Percentiles rank a stretch among this genome's conserved stretches.
phyloP scores from a whole-genome alignment of 1,140 invertebrate species.

The Zelostemma sp. region DNA sequence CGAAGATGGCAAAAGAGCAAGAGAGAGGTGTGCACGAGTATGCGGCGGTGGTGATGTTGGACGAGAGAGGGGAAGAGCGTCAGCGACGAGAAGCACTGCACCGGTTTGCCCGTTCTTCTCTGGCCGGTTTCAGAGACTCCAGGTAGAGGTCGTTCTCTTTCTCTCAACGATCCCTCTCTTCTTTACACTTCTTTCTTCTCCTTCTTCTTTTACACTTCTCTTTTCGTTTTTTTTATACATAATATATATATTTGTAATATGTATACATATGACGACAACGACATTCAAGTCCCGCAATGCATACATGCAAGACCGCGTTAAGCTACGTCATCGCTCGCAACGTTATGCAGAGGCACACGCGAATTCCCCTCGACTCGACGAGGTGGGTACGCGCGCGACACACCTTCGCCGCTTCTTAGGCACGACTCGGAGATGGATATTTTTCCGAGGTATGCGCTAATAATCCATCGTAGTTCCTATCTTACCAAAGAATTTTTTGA shows the following conservation, averaged over 20 bases:
- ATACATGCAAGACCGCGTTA: too few relatives aligned
- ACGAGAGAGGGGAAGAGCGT: conserved; percentile 31
- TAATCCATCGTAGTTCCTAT: conserved; percentile 19
- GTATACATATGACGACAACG: conserved; percentile 19
- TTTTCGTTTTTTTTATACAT: conserved; percentile 11
- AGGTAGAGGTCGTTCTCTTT: conserved; percentile 51
- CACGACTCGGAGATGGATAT: conserved; percentile 9
- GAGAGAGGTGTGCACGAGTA: too few relatives aligned
- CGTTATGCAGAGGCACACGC: conserved; percentile 24
- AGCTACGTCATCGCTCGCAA: conserved; percentile 4
- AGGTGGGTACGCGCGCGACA: conserved; percentile 25
- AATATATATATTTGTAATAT: too few relatives aligned
- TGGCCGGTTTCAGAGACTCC: conserved; percentile 49
- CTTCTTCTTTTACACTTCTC: conserved; percentile 8
- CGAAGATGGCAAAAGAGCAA: conserved; percentile 22
- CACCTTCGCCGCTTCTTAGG: conserved; percentile 28
- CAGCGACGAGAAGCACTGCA: conserved; percentile 46
- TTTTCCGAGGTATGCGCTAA: conserved; percentile 28
- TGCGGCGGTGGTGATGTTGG: conserved; percentile 24
- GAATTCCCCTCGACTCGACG: conserved; percentile 24
- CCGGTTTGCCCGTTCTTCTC: not conserved
- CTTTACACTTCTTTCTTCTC: not conserved
- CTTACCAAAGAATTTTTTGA: conserved; percentile 1
- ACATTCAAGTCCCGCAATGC: conserved; percentile 21
- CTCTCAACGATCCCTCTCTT: conserved; percentile 17